Percentiles rank a stretch among this genome's conserved stretches.
Conservation (phyloP, 2,888 invertebrate genomes). For the Orthonevra nobilis region DNA sequence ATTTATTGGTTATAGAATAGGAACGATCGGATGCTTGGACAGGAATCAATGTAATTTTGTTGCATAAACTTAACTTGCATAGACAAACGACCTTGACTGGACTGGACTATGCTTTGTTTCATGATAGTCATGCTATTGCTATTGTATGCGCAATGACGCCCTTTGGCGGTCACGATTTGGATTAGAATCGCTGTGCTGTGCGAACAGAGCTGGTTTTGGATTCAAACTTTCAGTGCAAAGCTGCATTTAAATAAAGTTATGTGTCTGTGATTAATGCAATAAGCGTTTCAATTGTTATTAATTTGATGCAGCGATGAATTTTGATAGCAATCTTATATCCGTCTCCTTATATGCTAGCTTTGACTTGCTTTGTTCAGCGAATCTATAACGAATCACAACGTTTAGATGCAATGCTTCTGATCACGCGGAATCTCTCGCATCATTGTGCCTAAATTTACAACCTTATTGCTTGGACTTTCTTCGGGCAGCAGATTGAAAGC, state of each 20-base stretch:
- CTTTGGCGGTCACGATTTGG: slow-evolving; percentile 53
- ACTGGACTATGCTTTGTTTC: background rate
- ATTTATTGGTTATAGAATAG: slow-evolving; percentile 27
- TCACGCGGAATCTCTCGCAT: no score
- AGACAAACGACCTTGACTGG: slow-evolving; percentile 39
- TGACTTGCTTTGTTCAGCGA: no score
- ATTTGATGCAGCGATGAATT: slow-evolving; percentile 13
- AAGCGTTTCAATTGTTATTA: slow-evolving; percentile 5
- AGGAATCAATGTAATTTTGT: slow-evolving; percentile 22
- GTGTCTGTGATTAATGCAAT: slow-evolving; percentile 6
- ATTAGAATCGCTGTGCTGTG: slow-evolving; percentile 25
- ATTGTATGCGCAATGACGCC: slow-evolving; percentile 44
- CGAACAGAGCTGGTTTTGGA: no score
- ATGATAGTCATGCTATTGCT: background rate
- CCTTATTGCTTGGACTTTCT: no score
- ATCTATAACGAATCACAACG: no score
- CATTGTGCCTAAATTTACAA: no score
- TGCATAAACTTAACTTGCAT: background rate
- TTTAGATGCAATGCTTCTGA: no score
- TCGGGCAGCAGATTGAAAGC: no score
- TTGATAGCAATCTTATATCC: slow-evolving; percentile 1
- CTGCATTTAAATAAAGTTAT: slow-evolving; percentile 11
- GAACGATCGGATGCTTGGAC: slow-evolving; percentile 10
- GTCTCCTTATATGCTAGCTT: no score
- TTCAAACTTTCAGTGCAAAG: slow-evolving; percentile 21